These are phyloP conservation scores for Scomber scombrus DNA, from an alignment of 2,113 vertebrate genomes.

Conservation along the genomic window DNA sequence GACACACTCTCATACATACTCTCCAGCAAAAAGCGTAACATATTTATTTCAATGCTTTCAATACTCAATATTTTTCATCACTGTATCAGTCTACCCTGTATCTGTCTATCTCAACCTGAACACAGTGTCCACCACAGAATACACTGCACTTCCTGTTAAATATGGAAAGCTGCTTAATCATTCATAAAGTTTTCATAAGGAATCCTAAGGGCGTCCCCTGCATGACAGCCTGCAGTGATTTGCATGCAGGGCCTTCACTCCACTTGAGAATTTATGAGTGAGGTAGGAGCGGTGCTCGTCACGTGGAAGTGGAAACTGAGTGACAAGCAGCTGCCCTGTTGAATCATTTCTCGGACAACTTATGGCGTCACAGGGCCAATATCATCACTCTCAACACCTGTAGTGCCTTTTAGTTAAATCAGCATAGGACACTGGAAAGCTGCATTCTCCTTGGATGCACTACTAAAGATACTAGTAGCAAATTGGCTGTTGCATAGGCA, in stretches of 20 bases:
- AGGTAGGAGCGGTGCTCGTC: not conserved
- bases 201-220: not conserved
- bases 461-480: not conserved
- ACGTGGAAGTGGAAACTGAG: not conserved
- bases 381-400: not conserved
- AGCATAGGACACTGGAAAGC: not conserved
- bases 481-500: not conserved
- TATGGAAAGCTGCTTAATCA: conserved; percentile 10
- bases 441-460: no score
- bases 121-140: not conserved
- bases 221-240: conserved; percentile 19
- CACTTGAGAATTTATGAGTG: conserved; percentile 15
- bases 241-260: not conserved
- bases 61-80: not conserved
- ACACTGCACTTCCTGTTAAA: not conserved
- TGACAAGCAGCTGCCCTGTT: not conserved
- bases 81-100: not conserved
- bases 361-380: not conserved
- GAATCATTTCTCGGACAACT: not conserved
- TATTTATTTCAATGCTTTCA: conserved; percentile 11
- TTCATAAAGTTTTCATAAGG: conserved; percentile 36
- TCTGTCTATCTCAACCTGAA: not conserved
- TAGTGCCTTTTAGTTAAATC: not conserved
- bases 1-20: not conserved
- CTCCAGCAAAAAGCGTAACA: not conserved